A percentile compares a stretch with the other conserved stretches of the same genome.
Evolutionary conservation across 2,113 vertebrate genomes (phyloP).

Genomic region (Capra hircus): DNA sequence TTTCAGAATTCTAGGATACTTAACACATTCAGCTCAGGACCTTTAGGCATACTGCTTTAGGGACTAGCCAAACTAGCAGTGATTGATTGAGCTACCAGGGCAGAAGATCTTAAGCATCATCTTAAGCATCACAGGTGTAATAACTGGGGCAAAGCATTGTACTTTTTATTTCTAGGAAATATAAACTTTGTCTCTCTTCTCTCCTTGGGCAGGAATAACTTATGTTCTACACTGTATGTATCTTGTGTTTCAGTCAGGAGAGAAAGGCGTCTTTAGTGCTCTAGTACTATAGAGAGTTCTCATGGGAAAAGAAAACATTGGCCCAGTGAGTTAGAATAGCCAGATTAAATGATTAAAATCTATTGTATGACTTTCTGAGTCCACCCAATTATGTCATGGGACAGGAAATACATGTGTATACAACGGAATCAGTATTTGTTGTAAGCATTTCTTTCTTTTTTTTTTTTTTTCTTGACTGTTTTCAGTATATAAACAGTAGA

Average conservation of each 20-base stretch:
- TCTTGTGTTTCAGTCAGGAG: background rate
- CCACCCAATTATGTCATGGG: slow-evolving; percentile 47
- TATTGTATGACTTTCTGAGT: slow-evolving; percentile 42
- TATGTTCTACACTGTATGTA: background rate
- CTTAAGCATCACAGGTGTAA: background rate
- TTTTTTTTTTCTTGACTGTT: slow-evolving; percentile 38
- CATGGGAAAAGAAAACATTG: slow-evolving; percentile 62
- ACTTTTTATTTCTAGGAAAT: background rate
- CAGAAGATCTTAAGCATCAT: background rate
- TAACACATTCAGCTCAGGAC: background rate
- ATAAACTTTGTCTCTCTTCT: background rate
- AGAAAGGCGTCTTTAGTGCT: background rate
- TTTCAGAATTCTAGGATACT: background rate
- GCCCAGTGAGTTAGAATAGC: slow-evolving; percentile 45
- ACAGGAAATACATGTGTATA: slow-evolving; percentile 50
- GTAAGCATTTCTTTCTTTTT: slow-evolving; percentile 3
- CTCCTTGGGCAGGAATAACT: background rate
- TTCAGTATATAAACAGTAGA: slow-evolving; percentile 28
- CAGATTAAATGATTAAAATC: slow-evolving; percentile 51
- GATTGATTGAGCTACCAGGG: background rate
- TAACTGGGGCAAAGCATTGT: background rate
- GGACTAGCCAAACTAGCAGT: background rate
- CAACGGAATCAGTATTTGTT: slow-evolving; percentile 33
- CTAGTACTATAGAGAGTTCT: slow-evolving; percentile 36
- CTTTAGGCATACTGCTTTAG: background rate